Conservation (phyloP, 2,113 vertebrate species). For the Microcebus tavaratra region DNA sequence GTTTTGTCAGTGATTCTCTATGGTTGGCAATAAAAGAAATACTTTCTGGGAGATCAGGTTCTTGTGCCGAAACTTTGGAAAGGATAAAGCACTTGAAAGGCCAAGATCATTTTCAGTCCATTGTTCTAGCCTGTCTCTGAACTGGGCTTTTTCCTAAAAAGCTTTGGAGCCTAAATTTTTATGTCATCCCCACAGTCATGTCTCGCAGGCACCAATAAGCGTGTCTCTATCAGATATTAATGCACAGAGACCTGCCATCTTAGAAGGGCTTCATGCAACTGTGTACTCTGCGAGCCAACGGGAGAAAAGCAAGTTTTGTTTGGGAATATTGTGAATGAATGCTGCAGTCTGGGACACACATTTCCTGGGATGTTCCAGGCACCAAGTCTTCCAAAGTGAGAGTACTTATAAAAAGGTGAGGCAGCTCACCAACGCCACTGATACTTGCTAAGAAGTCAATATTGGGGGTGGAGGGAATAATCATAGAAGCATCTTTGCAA, state of each 20-base stretch:
- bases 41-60: slow-evolving; percentile 75
- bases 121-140: slow-evolving; percentile 68
- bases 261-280: neutral
- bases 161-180: slow-evolving; percentile 48
- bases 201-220: neutral
- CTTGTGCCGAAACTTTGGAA: slow-evolving; percentile 62
- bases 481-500: neutral
- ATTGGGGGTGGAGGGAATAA: neutral
- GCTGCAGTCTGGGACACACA: neutral
- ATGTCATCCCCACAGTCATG: slow-evolving; percentile 30
- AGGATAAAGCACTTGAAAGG: slow-evolving; percentile 68
- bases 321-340: neutral
- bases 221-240: neutral
- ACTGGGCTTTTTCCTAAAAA: slow-evolving; percentile 47
- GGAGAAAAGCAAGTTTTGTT: slow-evolving; percentile 9
- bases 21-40: slow-evolving; percentile 75
- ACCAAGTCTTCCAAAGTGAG: neutral
- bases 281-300: neutral
- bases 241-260: neutral
- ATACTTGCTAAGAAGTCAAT: neutral
- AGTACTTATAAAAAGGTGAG: neutral
- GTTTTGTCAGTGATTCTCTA: slow-evolving; percentile 75
- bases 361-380: slow-evolving; percentile 4
- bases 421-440: neutral
- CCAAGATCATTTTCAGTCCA: slow-evolving; percentile 71